phyloP scores from a whole-genome alignment of 2,797 vertebrate species.

The Sciurus carolinensis region DNA sequence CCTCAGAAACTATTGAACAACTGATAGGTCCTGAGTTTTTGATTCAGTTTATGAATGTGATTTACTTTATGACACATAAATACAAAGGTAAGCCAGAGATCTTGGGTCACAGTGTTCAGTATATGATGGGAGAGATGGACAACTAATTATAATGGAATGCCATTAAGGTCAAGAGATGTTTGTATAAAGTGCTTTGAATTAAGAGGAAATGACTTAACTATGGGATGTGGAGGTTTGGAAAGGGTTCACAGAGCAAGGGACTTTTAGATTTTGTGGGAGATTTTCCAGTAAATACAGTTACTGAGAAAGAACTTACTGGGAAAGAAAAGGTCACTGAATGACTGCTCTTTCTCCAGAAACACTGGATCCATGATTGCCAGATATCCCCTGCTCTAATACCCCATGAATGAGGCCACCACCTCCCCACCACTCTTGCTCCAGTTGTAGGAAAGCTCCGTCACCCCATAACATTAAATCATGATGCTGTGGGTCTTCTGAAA shows the following conservation, averaged over 20 bases:
- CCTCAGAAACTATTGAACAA: background rate
- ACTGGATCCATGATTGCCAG: background rate
- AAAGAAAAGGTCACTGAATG: slow-evolving; percentile 4
- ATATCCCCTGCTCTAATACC: background rate
- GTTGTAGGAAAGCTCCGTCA: background rate
- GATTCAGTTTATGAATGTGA: background rate
- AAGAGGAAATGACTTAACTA: background rate
- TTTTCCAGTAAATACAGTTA: slow-evolving; percentile 41
- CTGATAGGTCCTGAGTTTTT: background rate
- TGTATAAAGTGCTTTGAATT: background rate
- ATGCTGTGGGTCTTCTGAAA: background rate
- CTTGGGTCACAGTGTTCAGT: background rate
- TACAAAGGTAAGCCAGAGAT: slow-evolving; percentile 21
- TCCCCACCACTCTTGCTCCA: background rate
- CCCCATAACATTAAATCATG: background rate
- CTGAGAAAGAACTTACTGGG: background rate
- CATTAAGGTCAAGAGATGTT: background rate
- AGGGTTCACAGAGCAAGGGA: background rate
- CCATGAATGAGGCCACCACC: background rate
- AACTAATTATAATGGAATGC: background rate
- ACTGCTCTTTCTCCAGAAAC: background rate
- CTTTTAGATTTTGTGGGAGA: background rate
- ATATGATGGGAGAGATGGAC: background rate
- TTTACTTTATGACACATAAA: background rate
- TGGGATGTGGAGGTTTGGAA: background rate